phyloP scores from a whole-genome alignment of 2,113 vertebrate species.

The Mastomys natalensis region DNA sequence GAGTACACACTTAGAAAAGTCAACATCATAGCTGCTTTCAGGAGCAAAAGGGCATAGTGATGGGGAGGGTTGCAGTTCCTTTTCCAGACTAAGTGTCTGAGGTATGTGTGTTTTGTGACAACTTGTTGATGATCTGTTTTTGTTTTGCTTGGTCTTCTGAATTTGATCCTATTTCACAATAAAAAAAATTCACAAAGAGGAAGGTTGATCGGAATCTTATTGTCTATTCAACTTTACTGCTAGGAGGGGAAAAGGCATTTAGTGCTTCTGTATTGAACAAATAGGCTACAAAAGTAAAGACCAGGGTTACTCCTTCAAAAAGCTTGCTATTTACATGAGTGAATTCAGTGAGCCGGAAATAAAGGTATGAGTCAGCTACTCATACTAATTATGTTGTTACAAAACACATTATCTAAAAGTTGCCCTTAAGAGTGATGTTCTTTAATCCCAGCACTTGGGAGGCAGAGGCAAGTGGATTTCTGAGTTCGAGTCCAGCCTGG shows the following conservation, averaged over 20 bases:
- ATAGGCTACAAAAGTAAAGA: not conserved
- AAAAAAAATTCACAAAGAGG: not conserved
- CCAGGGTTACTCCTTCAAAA: not conserved
- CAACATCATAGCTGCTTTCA: not conserved
- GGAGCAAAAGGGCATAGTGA: not conserved
- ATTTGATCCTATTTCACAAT: conserved; percentile 19
- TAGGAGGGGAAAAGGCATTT: no score
- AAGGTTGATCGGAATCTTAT: no score
- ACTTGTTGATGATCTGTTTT: conserved; percentile 13
- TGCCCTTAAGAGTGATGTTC: not conserved
- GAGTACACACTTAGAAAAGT: conserved; percentile 23
- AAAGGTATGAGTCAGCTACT: not conserved
- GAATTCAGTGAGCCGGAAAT: conserved; percentile 23
- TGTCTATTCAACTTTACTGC: not conserved
- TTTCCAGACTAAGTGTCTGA: not conserved
- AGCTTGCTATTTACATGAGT: not conserved
- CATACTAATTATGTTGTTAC: not conserved
- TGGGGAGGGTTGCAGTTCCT: not conserved
- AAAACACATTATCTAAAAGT: conserved; percentile 32
- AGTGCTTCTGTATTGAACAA: not conserved
- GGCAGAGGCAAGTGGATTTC: no score
- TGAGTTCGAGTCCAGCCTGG: no score
- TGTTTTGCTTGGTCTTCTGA: not conserved
- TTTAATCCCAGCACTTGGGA: no score
- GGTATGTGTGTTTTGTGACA: not conserved